Evolutionary conservation across 1,140 invertebrate genomes (phyloP).

Genomic region (Drosophila jambulina): DNA sequence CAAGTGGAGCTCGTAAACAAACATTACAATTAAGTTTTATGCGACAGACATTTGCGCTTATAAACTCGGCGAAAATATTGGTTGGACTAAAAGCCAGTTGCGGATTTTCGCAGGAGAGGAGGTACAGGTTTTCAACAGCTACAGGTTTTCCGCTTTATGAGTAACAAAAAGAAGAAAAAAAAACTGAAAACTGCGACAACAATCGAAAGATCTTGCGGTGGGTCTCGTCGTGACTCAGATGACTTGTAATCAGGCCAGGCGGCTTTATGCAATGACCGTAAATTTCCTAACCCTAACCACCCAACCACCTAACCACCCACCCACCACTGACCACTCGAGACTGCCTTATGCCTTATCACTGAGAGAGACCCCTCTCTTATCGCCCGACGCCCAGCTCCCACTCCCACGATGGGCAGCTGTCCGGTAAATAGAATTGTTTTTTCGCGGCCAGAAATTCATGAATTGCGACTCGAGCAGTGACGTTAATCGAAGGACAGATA

Average conservation of each 20-base stretch:
- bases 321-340: slow-evolving; percentile 27
- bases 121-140: slow-evolving; percentile 45
- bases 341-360: slow-evolving; percentile 32
- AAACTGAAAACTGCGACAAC: slow-evolving; percentile 21
- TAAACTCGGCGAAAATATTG: slow-evolving; percentile 79
- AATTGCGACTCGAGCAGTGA: slow-evolving; percentile 67
- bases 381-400: slow-evolving; percentile 17
- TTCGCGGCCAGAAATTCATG: slow-evolving; percentile 56
- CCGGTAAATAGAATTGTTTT: slow-evolving; percentile 41
- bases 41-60: slow-evolving; percentile 79
- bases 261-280: slow-evolving; percentile 64
- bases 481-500: slow-evolving; percentile 66
- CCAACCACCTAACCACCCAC: slow-evolving; percentile 27
- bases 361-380: slow-evolving; percentile 5
- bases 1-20: slow-evolving; percentile 75
- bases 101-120: slow-evolving; percentile 10
- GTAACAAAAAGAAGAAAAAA: slow-evolving; percentile 8
- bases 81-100: slow-evolving; percentile 22
- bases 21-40: slow-evolving; percentile 84
- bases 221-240: slow-evolving; percentile 25
- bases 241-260: slow-evolving; percentile 4
- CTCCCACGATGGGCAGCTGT: slow-evolving; percentile 17
- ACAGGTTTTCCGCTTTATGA: slow-evolving; percentile 59
- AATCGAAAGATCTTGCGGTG: slow-evolving; percentile 20
- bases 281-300: slow-evolving; percentile 38